Conservation (phyloP, 2,797 vertebrate species). For the Arrhamphus sclerolepis region DNA sequence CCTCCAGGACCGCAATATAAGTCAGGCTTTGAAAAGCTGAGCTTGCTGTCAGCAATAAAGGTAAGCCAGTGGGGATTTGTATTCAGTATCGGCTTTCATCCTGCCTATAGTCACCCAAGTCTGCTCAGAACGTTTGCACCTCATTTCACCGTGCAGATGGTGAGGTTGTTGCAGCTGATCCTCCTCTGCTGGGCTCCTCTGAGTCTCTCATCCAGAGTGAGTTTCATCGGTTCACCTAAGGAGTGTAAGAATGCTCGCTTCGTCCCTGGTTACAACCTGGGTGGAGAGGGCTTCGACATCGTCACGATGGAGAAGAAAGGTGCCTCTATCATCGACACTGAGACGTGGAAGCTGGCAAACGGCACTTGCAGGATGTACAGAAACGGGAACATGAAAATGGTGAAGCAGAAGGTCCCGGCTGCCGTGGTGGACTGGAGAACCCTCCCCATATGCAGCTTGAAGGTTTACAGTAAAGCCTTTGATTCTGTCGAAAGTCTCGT, state of each 20-base stretch:
- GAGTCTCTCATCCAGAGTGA: slow-evolving; percentile 14
- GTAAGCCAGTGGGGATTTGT: no score
- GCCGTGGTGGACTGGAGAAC: slow-evolving; percentile 68
- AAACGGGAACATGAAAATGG: slow-evolving; percentile 47
- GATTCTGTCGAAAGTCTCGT: slow-evolving; percentile 65
- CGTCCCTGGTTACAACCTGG: slow-evolving; percentile 78
- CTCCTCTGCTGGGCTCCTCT: slow-evolving; percentile 42
- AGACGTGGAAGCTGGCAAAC: slow-evolving; percentile 53
- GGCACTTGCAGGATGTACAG: slow-evolving; percentile 56
- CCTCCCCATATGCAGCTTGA: slow-evolving; percentile 30
- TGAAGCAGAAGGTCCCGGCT: slow-evolving; percentile 65
- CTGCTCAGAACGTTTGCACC: no score
- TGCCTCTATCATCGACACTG: slow-evolving; percentile 66
- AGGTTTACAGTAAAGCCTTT: slow-evolving; percentile 43
- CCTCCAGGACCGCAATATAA: no score
- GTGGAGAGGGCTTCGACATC: slow-evolving; percentile 84
- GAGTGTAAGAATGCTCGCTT: slow-evolving; percentile 65
- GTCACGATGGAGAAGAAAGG: slow-evolving; percentile 75
- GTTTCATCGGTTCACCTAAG: slow-evolving; percentile 16
- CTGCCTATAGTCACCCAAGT: no score
- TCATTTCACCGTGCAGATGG: slow-evolving; percentile 37
- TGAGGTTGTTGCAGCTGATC: slow-evolving; percentile 18
- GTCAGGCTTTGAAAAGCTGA: no score
- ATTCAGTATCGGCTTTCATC: no score
- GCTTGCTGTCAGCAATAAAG: no score